A percentile compares a stretch with the other conserved stretches of the same genome.
phyloP scores from a whole-genome alignment of 2,888 invertebrate species.

The Xanthia togata region DNA sequence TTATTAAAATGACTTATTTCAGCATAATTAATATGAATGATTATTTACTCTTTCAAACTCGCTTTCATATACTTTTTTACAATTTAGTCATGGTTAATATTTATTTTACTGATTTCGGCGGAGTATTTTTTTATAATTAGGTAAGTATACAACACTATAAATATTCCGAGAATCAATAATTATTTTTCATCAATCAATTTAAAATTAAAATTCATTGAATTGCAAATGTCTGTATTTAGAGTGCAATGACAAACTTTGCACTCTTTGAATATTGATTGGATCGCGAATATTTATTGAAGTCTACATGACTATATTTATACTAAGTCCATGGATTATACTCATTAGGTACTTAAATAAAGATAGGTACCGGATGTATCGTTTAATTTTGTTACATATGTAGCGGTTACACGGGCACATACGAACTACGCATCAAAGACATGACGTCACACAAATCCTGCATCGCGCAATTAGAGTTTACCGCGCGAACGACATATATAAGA shows the following conservation, averaged over 20 bases:
- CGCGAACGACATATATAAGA: too few relatives aligned
- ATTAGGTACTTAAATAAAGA: background rate
- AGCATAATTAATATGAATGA: too few relatives aligned
- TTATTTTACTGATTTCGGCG: background rate
- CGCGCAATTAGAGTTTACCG: too few relatives aligned
- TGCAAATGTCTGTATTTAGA: background rate
- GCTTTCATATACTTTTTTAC: background rate
- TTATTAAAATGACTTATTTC: too few relatives aligned
- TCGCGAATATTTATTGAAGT: background rate
- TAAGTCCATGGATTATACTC: background rate
- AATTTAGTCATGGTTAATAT: background rate
- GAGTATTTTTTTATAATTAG: background rate
- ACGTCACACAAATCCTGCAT: too few relatives aligned
- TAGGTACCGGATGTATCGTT: background rate
- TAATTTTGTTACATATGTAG: background rate
- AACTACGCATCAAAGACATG: too few relatives aligned
- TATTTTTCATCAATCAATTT: too few relatives aligned
- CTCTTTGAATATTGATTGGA: background rate
- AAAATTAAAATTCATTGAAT: background rate
- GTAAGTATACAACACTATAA: background rate
- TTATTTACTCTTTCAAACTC: too few relatives aligned
- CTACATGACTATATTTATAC: background rate
- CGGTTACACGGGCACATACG: too few relatives aligned
- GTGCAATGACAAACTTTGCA: slow-evolving; percentile 1
- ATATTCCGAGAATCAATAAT: background rate